phyloP scores from a whole-genome alignment of 2,113 vertebrate species.

The Amblyornis subalaris region DNA sequence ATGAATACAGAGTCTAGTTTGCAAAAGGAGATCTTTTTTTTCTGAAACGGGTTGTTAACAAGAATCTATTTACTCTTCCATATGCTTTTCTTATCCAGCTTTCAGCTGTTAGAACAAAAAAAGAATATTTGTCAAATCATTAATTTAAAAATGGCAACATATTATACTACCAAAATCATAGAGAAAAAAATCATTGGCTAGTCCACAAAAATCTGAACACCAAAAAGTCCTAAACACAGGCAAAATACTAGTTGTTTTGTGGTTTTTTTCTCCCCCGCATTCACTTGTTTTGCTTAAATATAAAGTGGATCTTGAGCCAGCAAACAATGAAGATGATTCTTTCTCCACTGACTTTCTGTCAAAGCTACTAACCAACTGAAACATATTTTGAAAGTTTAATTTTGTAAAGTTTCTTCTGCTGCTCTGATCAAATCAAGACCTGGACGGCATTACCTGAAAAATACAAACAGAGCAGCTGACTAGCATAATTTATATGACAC shows the following conservation, averaged over 20 bases:
- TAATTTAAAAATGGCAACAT: background rate
- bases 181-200: background rate
- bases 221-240: background rate
- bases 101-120: background rate
- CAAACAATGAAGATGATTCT: background rate
- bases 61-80: background rate
- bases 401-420: background rate
- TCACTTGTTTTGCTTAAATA: background rate
- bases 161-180: background rate
- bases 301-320: background rate
- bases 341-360: background rate
- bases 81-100: background rate
- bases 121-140: background rate
- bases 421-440: background rate
- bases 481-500: background rate
- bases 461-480: background rate
- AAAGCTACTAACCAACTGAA: background rate
- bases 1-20: background rate
- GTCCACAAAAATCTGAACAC: background rate
- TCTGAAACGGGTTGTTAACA: background rate
- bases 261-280: background rate
- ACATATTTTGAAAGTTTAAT: background rate
- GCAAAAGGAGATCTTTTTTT: background rate
- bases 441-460: background rate
- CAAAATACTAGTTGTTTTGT: background rate